Conservation (phyloP, 2,113 vertebrate species). For the Chinchilla lanigera region DNA sequence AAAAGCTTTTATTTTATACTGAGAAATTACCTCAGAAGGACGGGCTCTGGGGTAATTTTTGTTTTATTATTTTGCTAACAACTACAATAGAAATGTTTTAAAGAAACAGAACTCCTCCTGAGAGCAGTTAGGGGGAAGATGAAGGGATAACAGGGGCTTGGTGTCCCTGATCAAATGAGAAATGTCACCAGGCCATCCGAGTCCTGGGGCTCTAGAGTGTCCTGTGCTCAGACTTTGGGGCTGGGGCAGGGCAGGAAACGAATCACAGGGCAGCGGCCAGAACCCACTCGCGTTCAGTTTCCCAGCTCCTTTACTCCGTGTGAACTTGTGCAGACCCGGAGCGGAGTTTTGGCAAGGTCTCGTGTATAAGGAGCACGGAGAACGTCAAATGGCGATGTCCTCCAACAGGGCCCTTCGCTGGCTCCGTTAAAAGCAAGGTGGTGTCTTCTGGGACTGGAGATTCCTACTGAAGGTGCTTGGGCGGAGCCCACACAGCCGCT, state of each 20-base stretch:
- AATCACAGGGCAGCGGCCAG: background rate
- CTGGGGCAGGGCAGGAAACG: background rate
- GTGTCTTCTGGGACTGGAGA: background rate
- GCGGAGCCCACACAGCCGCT: background rate
- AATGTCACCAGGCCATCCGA: background rate
- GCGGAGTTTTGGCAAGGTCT: background rate
- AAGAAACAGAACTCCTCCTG: background rate
- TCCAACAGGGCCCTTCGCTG: slow-evolving; percentile 14
- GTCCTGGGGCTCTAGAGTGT: background rate
- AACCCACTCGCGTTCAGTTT: background rate
- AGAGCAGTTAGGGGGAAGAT: background rate
- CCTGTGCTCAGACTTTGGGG: background rate
- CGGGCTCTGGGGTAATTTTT: background rate
- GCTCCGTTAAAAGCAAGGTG: background rate
- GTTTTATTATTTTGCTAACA: slow-evolving; percentile 1
- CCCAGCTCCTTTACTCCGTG: background rate
- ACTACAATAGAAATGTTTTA: background rate
- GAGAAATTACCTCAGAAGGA: background rate
- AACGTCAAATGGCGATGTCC: slow-evolving; percentile 50
- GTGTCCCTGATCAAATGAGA: background rate
- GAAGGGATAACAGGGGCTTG: background rate
- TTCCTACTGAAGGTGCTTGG: slow-evolving; percentile 42
- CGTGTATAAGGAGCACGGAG: background rate
- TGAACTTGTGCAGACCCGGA: background rate
- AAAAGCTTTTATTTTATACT: background rate